Evolutionary conservation across 2,797 vertebrate species (phyloP).

Genomic region (Periparus ater): DNA sequence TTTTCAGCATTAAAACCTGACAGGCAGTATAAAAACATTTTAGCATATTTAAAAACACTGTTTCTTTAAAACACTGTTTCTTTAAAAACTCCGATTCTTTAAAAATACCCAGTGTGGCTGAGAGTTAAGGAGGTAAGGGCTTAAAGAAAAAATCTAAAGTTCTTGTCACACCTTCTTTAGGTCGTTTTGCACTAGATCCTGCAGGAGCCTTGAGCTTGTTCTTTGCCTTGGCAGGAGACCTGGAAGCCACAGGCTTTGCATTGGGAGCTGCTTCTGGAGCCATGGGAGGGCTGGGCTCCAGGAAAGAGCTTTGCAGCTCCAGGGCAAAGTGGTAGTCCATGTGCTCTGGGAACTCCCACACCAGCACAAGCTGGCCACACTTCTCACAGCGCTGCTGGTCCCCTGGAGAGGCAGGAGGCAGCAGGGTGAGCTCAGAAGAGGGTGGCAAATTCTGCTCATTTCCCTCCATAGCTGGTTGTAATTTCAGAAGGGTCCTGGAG

Average conservation of each 20-base stretch:
- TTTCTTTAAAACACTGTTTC: not conserved
- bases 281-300: not conserved
- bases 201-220: constrained; percentile 76
- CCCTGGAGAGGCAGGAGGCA: not conserved
- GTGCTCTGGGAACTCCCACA: constrained; percentile 95
- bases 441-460: constrained; percentile 35
- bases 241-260: not conserved
- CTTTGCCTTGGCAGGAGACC: constrained; percentile 74
- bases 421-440: not conserved
- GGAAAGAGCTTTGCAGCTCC: constrained; percentile 89
- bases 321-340: constrained; percentile 92
- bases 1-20: not conserved
- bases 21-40: not conserved
- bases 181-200: constrained; percentile 80
- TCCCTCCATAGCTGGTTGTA: not conserved
- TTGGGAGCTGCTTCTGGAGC: not conserved
- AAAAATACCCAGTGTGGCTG: not conserved
- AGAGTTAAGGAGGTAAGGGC: constrained; percentile 69
- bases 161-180: constrained; percentile 68
- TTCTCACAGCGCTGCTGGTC: constrained; percentile 85
- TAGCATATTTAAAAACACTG: not conserved
- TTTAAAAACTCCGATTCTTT: not conserved
- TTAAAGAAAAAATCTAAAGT: constrained; percentile 93
- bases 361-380: constrained; percentile 82
- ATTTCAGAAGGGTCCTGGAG: not conserved